Percentiles rank a stretch among this genome's conserved stretches.
Evolutionary conservation across 2,888 invertebrate species (phyloP).

Genomic region (Amphipyra tragopoginis): DNA sequence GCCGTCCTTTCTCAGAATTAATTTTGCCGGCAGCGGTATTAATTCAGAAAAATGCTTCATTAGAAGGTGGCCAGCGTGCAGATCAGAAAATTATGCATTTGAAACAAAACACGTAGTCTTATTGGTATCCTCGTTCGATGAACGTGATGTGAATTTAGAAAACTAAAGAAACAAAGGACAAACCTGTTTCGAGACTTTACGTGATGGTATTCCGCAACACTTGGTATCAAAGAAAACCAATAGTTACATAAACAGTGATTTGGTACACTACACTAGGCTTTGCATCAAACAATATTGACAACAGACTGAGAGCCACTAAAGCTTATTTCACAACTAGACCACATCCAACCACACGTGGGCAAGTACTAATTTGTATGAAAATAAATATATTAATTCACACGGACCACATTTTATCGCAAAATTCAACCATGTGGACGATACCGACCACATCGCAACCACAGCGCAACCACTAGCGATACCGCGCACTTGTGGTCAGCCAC

Average conservation of each 20-base stretch:
- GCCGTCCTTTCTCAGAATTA: conserved; percentile 37
- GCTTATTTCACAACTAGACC: no score
- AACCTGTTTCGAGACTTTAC: conserved; percentile 68
- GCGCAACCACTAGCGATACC: no score
- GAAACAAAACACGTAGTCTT: conserved; percentile 71
- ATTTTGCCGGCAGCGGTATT: conserved; percentile 38
- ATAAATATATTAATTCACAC: no score
- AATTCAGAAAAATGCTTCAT: conserved; percentile 46
- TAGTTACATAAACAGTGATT: conserved; percentile 40
- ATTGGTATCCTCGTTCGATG: conserved; percentile 69
- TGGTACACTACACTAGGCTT: conserved; percentile 14
- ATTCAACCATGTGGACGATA: no score
- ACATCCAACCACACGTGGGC: no score
- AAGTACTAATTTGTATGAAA: no score
- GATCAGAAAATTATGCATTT: conserved; percentile 65
- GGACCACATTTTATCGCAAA: no score
- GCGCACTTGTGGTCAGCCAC: no score
- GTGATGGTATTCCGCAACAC: conserved; percentile 71
- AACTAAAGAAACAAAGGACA: conserved; percentile 66
- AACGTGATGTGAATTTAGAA: conserved; percentile 74
- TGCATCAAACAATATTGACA: conserved; percentile 26
- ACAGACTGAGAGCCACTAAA: conserved; percentile 1
- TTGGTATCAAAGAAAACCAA: conserved; percentile 44
- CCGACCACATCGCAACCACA: no score
- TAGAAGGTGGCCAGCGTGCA: conserved; percentile 43